Evolutionary conservation across 2,888 invertebrate genomes (phyloP).

Genomic region (Phaedon cochleariae): DNA sequence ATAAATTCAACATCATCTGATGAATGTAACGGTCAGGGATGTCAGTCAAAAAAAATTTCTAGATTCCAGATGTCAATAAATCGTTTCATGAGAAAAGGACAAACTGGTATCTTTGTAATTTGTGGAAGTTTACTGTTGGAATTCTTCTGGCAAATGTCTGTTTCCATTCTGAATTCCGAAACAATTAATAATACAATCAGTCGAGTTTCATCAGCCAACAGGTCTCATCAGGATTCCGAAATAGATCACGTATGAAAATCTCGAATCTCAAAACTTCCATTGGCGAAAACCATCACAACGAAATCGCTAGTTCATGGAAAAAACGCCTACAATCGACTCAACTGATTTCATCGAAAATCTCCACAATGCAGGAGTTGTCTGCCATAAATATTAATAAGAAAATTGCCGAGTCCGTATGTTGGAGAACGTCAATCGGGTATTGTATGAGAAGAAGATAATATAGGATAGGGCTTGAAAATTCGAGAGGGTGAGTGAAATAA

Average conservation of each 20-base stretch:
- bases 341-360: slow-evolving; percentile 28
- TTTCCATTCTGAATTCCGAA: too few species aligned
- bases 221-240: background rate
- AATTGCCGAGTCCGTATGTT: slow-evolving; percentile 34
- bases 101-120: too few species aligned
- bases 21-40: too few species aligned
- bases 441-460: background rate
- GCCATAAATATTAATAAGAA: slow-evolving; percentile 39
- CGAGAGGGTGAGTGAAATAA: too few species aligned
- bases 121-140: too few species aligned
- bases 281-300: slow-evolving; percentile 13
- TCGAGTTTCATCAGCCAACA: too few species aligned
- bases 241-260: background rate
- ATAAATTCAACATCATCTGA: too few species aligned
- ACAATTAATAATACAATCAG: too few species aligned
- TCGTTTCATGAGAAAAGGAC: too few species aligned
- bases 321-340: slow-evolving; percentile 23
- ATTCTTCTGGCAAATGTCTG: too few species aligned
- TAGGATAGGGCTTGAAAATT: background rate
- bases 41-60: too few species aligned
- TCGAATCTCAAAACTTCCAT: background rate
- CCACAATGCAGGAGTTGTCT: slow-evolving; percentile 25
- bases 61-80: too few species aligned
- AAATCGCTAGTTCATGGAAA: slow-evolving; percentile 25
- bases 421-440: slow-evolving; percentile 8